Base-by-base conservation (phyloP, 1,140 invertebrate species). In the Melitaea cinxia region DNA sequence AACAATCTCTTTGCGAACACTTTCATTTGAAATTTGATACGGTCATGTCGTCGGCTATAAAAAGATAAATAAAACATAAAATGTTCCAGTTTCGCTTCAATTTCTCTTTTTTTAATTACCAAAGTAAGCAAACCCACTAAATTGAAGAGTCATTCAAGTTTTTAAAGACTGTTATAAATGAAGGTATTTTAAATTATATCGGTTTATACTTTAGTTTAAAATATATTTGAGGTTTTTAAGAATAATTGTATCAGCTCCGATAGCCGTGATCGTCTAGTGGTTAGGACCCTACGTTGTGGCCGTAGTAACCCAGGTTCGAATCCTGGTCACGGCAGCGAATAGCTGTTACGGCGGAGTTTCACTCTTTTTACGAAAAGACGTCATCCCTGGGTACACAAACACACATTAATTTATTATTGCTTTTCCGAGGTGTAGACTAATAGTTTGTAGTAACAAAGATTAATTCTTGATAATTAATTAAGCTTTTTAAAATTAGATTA, bases 261-360 rank as follows among this genome's bases (percentile, higher is more conserved):
- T 70, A 88, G 95, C 95, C 95, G 95, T 96, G 95, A 96, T 96
- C 94, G 95, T 96, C 94, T 71, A 71, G 69, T 71, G 96, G 96
- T 97, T 95, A 96, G 95, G 84, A 89, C 84, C 87, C 87, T 83
- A 89, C 87, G 87, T 89, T 89, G 87, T 89, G 85, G 87, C 87
- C 85, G 85, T 89, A 83, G 87, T 88, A 89, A 87, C 87, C 85
- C 87, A 89, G 87, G 87, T 88, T 89, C 88, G 85, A 88, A 82
- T 91, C 86, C 88, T 90, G 88, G 87, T 89, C 87, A 84, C 82
- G 82, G 82, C 82, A 83, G 79, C 66, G 35, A 94, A 95, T 17
- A 47, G 42, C 42, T 47, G 21, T 47, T 14, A 23, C 23, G 54
- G 54, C 37, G 54, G 54, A 45, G 37, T 14, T 17, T 15, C 5